A percentile compares a stretch with the other conserved stretches of the same genome.
Evolutionary conservation across 2,797 vertebrate genomes (phyloP).

Genomic region (Chromis chromis): DNA sequence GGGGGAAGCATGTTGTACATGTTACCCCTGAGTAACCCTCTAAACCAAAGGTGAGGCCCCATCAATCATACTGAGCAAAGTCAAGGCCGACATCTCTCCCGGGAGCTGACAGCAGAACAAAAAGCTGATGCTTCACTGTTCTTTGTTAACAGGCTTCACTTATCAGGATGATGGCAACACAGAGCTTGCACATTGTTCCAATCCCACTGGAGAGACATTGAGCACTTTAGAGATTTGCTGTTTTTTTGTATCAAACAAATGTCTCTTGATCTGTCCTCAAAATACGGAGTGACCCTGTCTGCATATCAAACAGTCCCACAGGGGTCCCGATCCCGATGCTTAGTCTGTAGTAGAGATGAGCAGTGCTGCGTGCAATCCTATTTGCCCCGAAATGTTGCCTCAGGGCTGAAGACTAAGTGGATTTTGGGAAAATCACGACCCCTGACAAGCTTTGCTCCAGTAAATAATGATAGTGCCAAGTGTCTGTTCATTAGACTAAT

Average conservation of each 20-base stretch:
- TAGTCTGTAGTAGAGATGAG: slow-evolving; percentile 19
- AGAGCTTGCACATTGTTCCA: slow-evolving; percentile 3
- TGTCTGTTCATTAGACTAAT: slow-evolving; percentile 64
- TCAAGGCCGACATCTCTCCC: slow-evolving; percentile 64
- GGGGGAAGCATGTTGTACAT: slow-evolving; percentile 67
- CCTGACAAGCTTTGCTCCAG: slow-evolving; percentile 33
- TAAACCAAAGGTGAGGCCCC: slow-evolving; percentile 69
- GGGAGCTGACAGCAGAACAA: slow-evolving; percentile 70
- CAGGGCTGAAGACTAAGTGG: slow-evolving; percentile 33
- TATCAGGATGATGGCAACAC: slow-evolving; percentile 36
- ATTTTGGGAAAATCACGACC: slow-evolving; percentile 37
- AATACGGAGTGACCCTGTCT: neutral
- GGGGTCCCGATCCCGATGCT: neutral
- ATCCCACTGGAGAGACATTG: neutral
- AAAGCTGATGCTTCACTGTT: slow-evolving; percentile 56
- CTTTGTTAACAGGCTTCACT: slow-evolving; percentile 61
- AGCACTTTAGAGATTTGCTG: neutral
- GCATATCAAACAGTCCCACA: neutral
- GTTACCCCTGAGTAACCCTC: slow-evolving; percentile 67
- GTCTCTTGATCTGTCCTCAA: neutral
- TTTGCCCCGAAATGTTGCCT: slow-evolving; percentile 36
- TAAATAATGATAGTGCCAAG: slow-evolving; percentile 53
- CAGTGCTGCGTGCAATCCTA: slow-evolving; percentile 36
- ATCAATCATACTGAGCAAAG: slow-evolving; percentile 76
- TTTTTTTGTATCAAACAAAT: slow-evolving; percentile 1